Conservation (phyloP, 35 echinoderm and acorn worm species). For the Eucidaris tribuloides region DNA sequence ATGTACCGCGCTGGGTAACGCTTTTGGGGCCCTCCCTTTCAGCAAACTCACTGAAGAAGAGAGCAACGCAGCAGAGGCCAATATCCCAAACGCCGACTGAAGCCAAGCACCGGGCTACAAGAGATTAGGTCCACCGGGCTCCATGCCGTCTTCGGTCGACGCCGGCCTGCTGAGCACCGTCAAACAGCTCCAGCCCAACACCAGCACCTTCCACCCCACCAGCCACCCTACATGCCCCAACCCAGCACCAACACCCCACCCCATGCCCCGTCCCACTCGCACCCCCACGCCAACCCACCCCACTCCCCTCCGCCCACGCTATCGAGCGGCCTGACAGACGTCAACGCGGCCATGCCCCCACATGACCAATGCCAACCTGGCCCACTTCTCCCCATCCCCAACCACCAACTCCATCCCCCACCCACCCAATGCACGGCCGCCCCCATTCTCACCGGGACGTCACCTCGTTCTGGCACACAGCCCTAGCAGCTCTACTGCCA, state of each 20-base stretch:
- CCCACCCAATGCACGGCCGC: slow-evolving; percentile 63
- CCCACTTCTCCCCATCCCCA: slow-evolving; percentile 73
- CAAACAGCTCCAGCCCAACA: neutral
- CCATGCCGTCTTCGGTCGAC: neutral
- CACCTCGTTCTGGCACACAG: slow-evolving; percentile 73
- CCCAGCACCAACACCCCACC: neutral
- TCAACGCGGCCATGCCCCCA: slow-evolving; percentile 36
- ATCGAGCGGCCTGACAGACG: slow-evolving; percentile 30
- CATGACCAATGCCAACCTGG: slow-evolving; percentile 44
- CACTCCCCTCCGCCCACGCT: slow-evolving; percentile 52
- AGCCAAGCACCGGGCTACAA: slow-evolving; percentile 91
- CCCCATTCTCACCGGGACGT: slow-evolving; percentile 77
- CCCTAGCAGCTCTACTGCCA: slow-evolving; percentile 30
- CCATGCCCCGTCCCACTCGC: slow-evolving; percentile 25
- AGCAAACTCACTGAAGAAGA: neutral
- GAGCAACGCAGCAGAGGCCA: slow-evolving; percentile 6
- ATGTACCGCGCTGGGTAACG: too few relatives aligned
- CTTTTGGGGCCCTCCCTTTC: neutral
- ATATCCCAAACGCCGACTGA: slow-evolving; percentile 26
- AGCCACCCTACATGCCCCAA: slow-evolving; percentile 28
- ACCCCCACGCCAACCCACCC: too few relatives aligned
- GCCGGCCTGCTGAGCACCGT: slow-evolving; percentile 1
- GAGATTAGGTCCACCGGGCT: slow-evolving; percentile 16
- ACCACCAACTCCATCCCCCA: too few relatives aligned
- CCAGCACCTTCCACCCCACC: slow-evolving; percentile 18